Conservation (phyloP, 2,888 invertebrate species). For the Drosophila mimica region DNA sequence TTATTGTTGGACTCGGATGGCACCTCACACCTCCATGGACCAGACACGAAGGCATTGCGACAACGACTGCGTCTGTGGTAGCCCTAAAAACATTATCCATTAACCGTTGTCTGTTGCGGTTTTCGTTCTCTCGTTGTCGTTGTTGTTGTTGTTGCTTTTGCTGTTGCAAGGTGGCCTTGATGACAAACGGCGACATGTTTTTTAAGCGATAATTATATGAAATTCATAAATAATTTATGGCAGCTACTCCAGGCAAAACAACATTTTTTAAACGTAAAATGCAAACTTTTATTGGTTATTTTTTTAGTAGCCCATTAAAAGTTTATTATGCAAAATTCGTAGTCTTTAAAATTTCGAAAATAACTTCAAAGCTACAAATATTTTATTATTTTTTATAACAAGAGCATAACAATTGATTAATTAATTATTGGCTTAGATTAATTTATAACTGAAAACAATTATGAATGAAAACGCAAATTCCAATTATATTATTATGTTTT, state of each 20-base stretch:
- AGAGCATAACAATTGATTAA: background rate
- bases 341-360: background rate
- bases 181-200: conserved; percentile 76
- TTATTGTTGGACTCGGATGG: conserved; percentile 16
- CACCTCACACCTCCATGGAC: conserved; percentile 34
- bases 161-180: conserved; percentile 63
- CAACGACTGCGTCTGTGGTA: conserved; percentile 51
- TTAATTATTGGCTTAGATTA: background rate
- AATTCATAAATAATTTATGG: conserved; percentile 52
- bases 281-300: conserved; percentile 18
- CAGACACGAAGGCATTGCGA: conserved; percentile 27
- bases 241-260: conserved; percentile 21
- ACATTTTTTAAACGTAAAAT: conserved; percentile 35
- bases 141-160: conserved; percentile 11
- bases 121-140: conserved; percentile 5
- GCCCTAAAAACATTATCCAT: conserved; percentile 62
- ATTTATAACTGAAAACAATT: background rate
- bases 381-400: too few relatives aligned
- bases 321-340: background rate
- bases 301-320: conserved; percentile 3
- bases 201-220: conserved; percentile 72
- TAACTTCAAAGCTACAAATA: background rate
- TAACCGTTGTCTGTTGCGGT: conserved; percentile 53
- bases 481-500: background rate
- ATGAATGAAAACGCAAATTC: background rate